Evolutionary conservation across 1,140 invertebrate species (phyloP).

Genomic region (Colletes gigas): DNA sequence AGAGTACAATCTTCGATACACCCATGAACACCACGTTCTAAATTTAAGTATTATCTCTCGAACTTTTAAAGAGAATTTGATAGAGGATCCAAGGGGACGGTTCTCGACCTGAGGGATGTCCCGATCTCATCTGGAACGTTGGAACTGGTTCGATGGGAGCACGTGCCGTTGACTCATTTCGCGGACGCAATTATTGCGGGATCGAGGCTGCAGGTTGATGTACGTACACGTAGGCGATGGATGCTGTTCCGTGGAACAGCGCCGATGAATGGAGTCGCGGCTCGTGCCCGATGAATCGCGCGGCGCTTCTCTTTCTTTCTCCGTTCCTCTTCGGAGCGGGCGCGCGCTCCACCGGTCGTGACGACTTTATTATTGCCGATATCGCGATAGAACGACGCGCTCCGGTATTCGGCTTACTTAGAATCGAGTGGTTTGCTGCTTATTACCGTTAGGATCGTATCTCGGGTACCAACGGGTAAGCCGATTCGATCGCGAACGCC

Average conservation of each 20-base stretch:
- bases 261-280: slow-evolving; percentile 30
- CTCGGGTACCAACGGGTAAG: slow-evolving; percentile 16
- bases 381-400: slow-evolving; percentile 14
- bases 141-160: slow-evolving; percentile 8
- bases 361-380: slow-evolving; percentile 63
- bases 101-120: no score
- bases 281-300: slow-evolving; percentile 58
- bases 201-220: slow-evolving; percentile 23
- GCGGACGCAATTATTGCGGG: slow-evolving; percentile 51
- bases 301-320: neutral
- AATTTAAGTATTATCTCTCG: no score
- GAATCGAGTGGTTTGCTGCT: slow-evolving; percentile 8
- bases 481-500: slow-evolving; percentile 34
- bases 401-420: neutral
- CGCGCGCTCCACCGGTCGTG: slow-evolving; percentile 32
- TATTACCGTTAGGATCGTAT: slow-evolving; percentile 48
- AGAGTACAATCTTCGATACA: no score
- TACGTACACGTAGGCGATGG: slow-evolving; percentile 17
- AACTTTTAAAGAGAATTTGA: no score
- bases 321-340: neutral
- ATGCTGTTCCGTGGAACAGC: slow-evolving; percentile 3
- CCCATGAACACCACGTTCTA: no score
- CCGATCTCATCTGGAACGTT: neutral
- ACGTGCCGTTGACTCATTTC: slow-evolving; percentile 42
- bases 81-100: no score